phyloP scores from a whole-genome alignment of 2,888 invertebrate species.

The Aleiodes testaceus region DNA sequence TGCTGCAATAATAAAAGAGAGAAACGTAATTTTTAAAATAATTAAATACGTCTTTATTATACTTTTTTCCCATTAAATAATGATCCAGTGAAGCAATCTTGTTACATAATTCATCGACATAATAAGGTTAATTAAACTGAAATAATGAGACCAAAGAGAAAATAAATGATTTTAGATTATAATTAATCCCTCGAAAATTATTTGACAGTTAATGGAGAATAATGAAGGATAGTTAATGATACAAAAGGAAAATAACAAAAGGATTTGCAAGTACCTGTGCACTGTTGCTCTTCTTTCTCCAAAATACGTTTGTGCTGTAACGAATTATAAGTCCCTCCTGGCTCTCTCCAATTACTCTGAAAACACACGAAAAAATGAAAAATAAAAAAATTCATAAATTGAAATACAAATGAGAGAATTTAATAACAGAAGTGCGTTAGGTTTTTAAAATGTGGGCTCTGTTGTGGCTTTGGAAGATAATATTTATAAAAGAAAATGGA shows the following conservation, averaged over 20 bases:
- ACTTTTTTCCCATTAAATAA: neutral
- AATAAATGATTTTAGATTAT: conserved; percentile 14
- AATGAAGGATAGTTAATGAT: neutral
- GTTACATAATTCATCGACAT: neutral
- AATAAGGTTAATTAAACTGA: conserved; percentile 12
- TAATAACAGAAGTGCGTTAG: conserved; percentile 27
- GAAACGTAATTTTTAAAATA: too few relatives aligned
- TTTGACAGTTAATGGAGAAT: conserved; percentile 3
- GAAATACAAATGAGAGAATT: conserved; percentile 12
- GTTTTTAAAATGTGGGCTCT: conserved; percentile 4
- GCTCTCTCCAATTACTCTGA: conserved; percentile 10
- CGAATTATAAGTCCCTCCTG: conserved; percentile 10
- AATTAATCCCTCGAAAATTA: conserved; percentile 17
- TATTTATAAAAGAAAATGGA: conserved; percentile 31
- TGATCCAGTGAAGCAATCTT: neutral
- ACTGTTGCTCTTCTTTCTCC: conserved; percentile 8
- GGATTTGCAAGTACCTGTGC: conserved; percentile 22
- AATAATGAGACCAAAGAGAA: conserved; percentile 21
- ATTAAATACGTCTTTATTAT: too few relatives aligned
- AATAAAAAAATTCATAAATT: neutral
- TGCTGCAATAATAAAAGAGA: too few relatives aligned
- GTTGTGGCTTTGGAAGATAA: conserved; percentile 16
- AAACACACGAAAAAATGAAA: neutral
- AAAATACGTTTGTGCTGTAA: neutral
- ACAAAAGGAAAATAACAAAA: neutral